Percentiles rank a stretch among this genome's conserved stretches.
Evolutionary conservation across 1,140 invertebrate species (phyloP).

Genomic region (Drosophila insularis): DNA sequence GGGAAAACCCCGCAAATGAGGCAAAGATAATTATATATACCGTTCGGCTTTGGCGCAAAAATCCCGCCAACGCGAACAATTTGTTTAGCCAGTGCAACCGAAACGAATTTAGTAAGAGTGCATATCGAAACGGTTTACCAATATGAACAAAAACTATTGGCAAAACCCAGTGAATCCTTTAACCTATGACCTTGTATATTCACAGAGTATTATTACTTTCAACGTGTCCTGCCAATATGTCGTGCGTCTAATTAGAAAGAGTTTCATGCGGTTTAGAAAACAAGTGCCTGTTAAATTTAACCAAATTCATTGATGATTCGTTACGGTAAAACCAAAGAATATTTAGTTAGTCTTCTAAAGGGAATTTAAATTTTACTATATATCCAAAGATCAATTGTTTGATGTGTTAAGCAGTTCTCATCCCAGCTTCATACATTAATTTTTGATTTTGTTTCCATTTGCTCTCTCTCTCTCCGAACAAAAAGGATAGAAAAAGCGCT

Average conservation of each 20-base stretch:
- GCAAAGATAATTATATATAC: background rate
- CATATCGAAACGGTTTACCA: background rate
- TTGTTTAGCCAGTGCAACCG: background rate
- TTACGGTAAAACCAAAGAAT: no score
- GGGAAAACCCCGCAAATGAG: background rate
- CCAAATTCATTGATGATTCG: background rate
- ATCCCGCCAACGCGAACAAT: background rate
- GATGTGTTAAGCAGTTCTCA: background rate
- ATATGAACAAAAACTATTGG: background rate
- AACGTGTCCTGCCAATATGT: no score
- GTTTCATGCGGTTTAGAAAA: no score
- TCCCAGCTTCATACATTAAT: background rate
- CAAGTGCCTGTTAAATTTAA: background rate
- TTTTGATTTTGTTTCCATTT: slow-evolving; percentile 3
- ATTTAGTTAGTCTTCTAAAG: no score
- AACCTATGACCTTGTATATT: no score
- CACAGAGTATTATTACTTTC: no score
- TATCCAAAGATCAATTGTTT: background rate
- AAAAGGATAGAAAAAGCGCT: slow-evolving; percentile 6
- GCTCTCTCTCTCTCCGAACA: background rate
- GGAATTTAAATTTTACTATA: no score
- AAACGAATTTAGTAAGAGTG: background rate
- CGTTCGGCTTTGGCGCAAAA: slow-evolving; percentile 4
- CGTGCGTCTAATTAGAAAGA: no score
- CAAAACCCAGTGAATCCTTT: no score